phyloP scores from a whole-genome alignment of 2,797 vertebrate species.

The Myotis myotis region DNA sequence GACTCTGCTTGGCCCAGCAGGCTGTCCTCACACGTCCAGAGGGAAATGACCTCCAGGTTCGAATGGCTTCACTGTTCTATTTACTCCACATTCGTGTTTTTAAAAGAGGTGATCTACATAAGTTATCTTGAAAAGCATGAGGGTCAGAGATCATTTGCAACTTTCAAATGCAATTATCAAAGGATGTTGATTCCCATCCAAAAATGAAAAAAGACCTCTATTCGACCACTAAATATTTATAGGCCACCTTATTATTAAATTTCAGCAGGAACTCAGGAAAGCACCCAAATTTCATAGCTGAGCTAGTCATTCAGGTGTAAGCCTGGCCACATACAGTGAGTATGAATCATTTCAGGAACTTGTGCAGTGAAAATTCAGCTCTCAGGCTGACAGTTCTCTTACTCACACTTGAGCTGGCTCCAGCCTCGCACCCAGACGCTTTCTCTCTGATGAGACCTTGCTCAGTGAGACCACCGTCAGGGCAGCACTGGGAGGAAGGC shows the following conservation, averaged over 20 bases:
- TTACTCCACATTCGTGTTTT: neutral
- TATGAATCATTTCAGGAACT: neutral
- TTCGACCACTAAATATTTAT: slow-evolving; percentile 51
- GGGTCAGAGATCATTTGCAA: slow-evolving; percentile 54
- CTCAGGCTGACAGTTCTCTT: neutral
- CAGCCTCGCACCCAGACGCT: neutral
- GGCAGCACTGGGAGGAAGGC: neutral
- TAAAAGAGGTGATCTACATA: slow-evolving; percentile 19
- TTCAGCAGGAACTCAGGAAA: slow-evolving; percentile 55
- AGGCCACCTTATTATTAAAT: slow-evolving; percentile 56
- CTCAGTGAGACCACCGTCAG: neutral
- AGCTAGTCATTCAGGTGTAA: slow-evolving; percentile 31
- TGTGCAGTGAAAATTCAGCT: neutral
- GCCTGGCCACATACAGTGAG: neutral
- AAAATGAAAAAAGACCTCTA: slow-evolving; percentile 19
- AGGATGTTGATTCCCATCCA: slow-evolving; percentile 54
- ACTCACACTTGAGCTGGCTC: neutral
- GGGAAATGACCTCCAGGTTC: neutral
- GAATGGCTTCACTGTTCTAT: neutral
- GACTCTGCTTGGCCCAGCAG: neutral
- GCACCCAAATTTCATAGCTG: slow-evolving; percentile 32
- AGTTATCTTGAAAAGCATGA: neutral
- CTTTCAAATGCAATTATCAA: slow-evolving; percentile 54
- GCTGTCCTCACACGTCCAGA: neutral
- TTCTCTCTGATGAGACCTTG: neutral